phyloP scores from a whole-genome alignment of 2,113 vertebrate genomes.

The Stegostoma tigrinum region DNA sequence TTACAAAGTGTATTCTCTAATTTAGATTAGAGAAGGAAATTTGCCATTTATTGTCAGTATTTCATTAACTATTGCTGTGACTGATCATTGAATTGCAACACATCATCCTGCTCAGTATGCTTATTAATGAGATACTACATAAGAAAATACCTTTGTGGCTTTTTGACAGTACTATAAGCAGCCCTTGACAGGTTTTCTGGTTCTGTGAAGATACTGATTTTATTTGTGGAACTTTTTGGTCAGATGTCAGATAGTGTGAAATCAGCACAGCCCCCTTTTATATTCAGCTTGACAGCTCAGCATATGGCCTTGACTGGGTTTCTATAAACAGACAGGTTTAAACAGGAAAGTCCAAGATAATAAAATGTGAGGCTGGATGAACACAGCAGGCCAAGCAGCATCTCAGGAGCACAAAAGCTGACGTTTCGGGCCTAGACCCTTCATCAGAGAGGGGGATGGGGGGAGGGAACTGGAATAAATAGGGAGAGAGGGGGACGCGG shows the following conservation, averaged over 20 bases:
- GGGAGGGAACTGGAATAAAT: too few species aligned
- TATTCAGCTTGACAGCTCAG: not conserved
- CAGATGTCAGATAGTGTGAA: not conserved
- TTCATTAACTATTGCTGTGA: not conserved
- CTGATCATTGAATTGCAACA: not conserved
- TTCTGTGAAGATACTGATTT: not conserved
- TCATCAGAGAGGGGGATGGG: too few species aligned
- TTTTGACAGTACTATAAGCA: not conserved
- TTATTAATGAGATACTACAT: not conserved
- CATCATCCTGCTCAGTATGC: not conserved
- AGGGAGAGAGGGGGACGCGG: too few species aligned
- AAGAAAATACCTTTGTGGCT: not conserved
- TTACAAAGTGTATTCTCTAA: not conserved
- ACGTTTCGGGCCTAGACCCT: too few species aligned
- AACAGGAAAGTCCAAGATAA: constrained; percentile 20
- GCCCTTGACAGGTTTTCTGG: not conserved
- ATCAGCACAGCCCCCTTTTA: not conserved
- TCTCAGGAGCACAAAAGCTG: too few species aligned
- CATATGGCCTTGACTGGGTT: not conserved
- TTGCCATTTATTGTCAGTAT: not conserved
- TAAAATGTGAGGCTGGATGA: too few species aligned
- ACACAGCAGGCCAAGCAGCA: too few species aligned
- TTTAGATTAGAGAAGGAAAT: not conserved
- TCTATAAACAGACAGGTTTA: not conserved
- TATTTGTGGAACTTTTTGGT: not conserved